Evolutionary conservation across 2,888 invertebrate genomes (phyloP), one percentile per base, ranked within the genome.

Genomic region (Pheosia tremula): DNA sequence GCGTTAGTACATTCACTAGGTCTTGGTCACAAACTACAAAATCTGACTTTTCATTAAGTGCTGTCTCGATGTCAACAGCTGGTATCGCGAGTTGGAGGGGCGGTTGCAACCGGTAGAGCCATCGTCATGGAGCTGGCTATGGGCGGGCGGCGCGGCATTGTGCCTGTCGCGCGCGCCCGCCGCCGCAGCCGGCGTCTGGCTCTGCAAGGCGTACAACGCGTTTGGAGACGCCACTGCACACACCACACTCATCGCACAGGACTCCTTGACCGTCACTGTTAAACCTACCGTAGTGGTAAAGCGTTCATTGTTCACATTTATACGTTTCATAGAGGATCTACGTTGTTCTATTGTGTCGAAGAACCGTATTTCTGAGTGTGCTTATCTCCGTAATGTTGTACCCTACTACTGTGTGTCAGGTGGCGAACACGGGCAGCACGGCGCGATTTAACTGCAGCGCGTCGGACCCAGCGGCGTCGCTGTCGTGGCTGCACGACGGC

Each of bases 401-500:
- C 47, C 8, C n/a, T 11, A 5, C 24, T 50, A 7, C 3, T 7
- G 50, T 47, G 53, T n/a, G 7, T 43, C 79, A 95, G 95, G 93
- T 95, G 68, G 95, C 96, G 57, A 96, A 96, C 84, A 95, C 96
- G 5, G 96, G 96, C 38, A 94, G 95, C 74, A 92, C 95, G 24
- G 96, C 96, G 50, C 92, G 94, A 59, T 95, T 97, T 87, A 95
- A 95, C 86, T 97, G 97, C 86, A 94, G 95, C 59, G 94, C 96
- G 39, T 94, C 94, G 73, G 84, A 78, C 58, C 63, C 71, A n/a
- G 64, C 68, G 36, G 89, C 87, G 36, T 89, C 92, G 72, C 94
- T 96, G 74, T 94, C 95, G 79, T 96, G 96, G 97, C 86, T 95
- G 80, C 96, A 96, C 90, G 95, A 96, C 88, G 96, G 96, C 60